These are phyloP conservation scores for Dreissena rostriformis DNA, from an alignment of 1,140 invertebrate genomes.

Conservation along the genomic window DNA sequence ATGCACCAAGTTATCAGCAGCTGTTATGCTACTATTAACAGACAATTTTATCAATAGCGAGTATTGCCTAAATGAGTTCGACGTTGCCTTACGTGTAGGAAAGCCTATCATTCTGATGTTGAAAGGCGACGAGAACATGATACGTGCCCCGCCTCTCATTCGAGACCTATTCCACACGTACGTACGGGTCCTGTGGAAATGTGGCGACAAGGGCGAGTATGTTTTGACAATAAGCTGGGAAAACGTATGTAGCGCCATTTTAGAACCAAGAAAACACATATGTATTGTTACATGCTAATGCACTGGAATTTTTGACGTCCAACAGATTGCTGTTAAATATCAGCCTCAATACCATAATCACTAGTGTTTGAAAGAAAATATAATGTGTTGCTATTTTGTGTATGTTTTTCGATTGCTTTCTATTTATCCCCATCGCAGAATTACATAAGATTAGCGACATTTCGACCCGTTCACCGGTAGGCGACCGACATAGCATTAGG, in stretches of 20 bases:
- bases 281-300: no score
- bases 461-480: no score
- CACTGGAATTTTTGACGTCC: no score
- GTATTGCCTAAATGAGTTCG: constrained; percentile 4
- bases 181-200: neutral
- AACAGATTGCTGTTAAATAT: no score
- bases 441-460: no score
- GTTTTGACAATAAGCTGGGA: neutral
- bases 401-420: no score
- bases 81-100: neutral
- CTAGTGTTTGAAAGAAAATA: no score
- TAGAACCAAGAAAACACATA: neutral
- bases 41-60: constrained; percentile 1
- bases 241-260: neutral
- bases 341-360: no score
- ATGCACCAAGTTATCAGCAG: no score
- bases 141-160: neutral
- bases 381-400: no score
- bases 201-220: neutral
- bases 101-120: constrained; percentile 5
- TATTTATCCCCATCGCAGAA: no score
- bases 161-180: neutral
- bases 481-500: no score
- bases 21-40: neutral
- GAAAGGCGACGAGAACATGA: neutral